A percentile compares a stretch with the other conserved stretches of the same genome.
Conservation (phyloP, 2,797 vertebrate species). For the Arrhamphus sclerolepis region DNA sequence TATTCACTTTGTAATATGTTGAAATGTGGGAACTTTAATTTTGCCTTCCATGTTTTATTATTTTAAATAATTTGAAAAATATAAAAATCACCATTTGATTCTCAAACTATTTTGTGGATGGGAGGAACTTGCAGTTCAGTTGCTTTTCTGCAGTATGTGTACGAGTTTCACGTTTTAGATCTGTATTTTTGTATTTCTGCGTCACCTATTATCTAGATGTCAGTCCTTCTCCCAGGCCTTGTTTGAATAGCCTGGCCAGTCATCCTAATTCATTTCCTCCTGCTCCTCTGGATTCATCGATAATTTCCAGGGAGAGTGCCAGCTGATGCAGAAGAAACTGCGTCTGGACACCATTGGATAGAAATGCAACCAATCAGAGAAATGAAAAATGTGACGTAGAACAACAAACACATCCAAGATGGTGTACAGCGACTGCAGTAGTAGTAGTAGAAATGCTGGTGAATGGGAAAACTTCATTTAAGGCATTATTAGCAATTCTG, state of each 20-base stretch:
- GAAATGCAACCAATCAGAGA: too few species aligned
- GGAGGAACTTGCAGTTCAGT: constrained; percentile 22
- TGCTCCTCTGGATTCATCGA: too few species aligned
- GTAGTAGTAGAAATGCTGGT: too few species aligned
- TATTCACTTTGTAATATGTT: constrained; percentile 45
- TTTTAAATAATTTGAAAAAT: constrained; percentile 20
- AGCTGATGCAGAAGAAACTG: too few species aligned
- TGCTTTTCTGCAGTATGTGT: constrained; percentile 19
- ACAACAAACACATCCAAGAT: neutral
- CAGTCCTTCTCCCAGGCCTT: constrained; percentile 27
- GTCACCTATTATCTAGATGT: constrained; percentile 16
- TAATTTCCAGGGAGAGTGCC: too few species aligned
- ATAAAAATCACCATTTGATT: constrained; percentile 8
- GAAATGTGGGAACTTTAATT: constrained; percentile 51
- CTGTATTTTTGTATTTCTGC: neutral
- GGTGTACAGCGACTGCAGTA: too few species aligned
- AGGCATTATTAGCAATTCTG: too few species aligned
- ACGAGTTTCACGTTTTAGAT: neutral
- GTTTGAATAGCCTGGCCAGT: neutral
- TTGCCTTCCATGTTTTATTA: constrained; percentile 25
- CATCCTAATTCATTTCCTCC: too few species aligned
- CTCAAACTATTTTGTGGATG: constrained; percentile 13
- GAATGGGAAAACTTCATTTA: too few species aligned
- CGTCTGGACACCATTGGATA: too few species aligned
- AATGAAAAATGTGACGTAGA: too few species aligned